Evolutionary conservation across 2,113 vertebrate genomes (phyloP), one percentile per base, ranked within the genome.

Genomic region (Rhea pennata): DNA sequence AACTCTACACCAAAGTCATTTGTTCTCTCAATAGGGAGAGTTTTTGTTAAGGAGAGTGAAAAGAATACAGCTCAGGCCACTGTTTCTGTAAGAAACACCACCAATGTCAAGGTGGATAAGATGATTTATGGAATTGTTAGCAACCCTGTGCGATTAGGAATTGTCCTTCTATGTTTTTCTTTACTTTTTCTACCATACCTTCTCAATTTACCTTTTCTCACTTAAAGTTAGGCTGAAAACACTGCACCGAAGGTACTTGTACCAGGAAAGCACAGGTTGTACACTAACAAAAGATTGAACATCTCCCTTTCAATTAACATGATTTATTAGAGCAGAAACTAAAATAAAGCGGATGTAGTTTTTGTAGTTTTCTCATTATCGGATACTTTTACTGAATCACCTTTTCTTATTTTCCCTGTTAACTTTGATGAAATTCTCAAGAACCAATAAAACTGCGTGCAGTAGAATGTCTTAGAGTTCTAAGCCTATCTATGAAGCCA

Each of bases 61-160:
- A 48, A 17, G 80, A 96, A 96, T 97, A 80, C 73, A 96, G 96
- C 96, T 91, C 20, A 97, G 59, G 76, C 48, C 9, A 51, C 10
- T 91, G 78, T 92, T 96, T 97, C 86, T 96, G 40, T 51, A 90
- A 46, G 54, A 87, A 84, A 90, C 80, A 87, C 54, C 77, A 90
- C 7, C 29, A 69, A 84, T 85, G 93, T 96, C 89, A 94, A 65
- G 33, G 62, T 93, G 44, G 72, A 89, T 88, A 88, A 17, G 14
- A 85, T 94, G 80, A 96, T 92, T 97, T 95, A 92, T 87, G 53
- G 87, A 96, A 92, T 78, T 90, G 58, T 90, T 93, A 94, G 71
- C 75, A 89, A 94, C 31, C 66, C 80, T 84, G 22, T 24, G 8
- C 89, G 72, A 91, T 90, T 84, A 64, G 42, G 73, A 69, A 75